phyloP scores from a whole-genome alignment of 2,797 vertebrate species.

The Geotria australis region DNA sequence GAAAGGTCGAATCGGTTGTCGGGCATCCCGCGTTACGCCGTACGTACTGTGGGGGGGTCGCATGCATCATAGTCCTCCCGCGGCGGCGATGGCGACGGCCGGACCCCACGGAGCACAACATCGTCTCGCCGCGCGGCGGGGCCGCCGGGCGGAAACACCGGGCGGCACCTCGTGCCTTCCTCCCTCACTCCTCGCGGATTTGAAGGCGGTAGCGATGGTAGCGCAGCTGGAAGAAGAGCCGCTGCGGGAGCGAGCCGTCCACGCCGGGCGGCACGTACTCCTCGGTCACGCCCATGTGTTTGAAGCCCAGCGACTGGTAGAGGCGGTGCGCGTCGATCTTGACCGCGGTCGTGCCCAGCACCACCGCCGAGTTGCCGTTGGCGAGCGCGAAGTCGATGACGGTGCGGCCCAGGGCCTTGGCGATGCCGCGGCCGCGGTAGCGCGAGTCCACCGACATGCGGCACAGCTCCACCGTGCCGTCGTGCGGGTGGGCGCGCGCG shows the following conservation, averaged over 20 bases:
- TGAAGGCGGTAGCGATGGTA: conserved; percentile 92
- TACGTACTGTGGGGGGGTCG: no score
- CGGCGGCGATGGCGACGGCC: no score
- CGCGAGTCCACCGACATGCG: conserved; percentile 93
- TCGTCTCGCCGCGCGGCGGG: no score
- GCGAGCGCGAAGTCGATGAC: conserved; percentile 80
- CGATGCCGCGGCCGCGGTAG: conserved; percentile 83
- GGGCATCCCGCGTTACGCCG: no score
- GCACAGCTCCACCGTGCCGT: conserved; percentile 68
- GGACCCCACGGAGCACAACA: no score
- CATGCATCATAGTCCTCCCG: no score
- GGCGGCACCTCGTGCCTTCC: no score
- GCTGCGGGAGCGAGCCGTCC: conserved; percentile 60
- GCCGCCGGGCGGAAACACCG: no score
- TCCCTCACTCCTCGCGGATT: conserved; percentile 88
- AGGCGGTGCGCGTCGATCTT: conserved; percentile 94
- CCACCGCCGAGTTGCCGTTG: conserved; percentile 71
- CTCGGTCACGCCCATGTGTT: conserved; percentile 45
- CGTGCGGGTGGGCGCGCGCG: conserved; percentile 48
- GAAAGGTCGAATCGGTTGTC: no score
- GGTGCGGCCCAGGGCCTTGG: conserved; percentile 68
- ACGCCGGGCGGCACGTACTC: conserved; percentile 64
- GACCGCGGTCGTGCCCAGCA: conserved; percentile 79
- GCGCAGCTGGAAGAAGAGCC: conserved; percentile 95
- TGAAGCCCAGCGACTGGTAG: conserved; percentile 93